A percentile compares a stretch with the other conserved stretches of the same genome.
Evolutionary conservation across 2,113 vertebrate species (phyloP).

Genomic region (Panthera leo): DNA sequence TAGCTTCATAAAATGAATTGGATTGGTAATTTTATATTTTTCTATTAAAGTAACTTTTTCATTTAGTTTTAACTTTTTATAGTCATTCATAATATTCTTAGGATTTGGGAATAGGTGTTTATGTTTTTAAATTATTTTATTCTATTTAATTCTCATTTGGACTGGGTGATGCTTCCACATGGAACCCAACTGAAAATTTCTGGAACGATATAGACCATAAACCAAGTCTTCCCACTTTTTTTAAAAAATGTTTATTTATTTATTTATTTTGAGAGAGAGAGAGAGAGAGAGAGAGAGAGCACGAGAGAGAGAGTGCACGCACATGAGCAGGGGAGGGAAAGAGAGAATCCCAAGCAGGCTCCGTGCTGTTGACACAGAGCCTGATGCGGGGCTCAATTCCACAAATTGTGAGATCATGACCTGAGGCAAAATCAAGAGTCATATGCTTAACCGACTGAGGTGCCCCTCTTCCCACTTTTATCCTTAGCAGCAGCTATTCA

Average conservation of each 20-base stretch:
- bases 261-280: no score
- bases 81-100: background rate
- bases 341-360: no score
- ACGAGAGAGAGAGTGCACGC: no score
- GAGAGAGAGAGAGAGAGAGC: no score
- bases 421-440: no score
- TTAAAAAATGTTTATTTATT: no score
- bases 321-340: no score
- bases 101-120: background rate
- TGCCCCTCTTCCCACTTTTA: background rate
- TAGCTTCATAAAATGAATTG: conserved; percentile 6
- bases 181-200: background rate
- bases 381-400: no score
- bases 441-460: no score
- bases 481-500: background rate
- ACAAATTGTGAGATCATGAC: no score
- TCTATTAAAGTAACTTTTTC: background rate
- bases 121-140: conserved; percentile 21
- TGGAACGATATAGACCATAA: background rate
- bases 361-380: no score
- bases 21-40: conserved; percentile 7
- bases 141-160: conserved; percentile 27
- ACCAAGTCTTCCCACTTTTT: background rate
- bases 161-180: background rate
- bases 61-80: background rate